These are phyloP conservation scores for Euthynnus affinis DNA, from an alignment of 2,797 vertebrate species.

Conservation along the genomic window DNA sequence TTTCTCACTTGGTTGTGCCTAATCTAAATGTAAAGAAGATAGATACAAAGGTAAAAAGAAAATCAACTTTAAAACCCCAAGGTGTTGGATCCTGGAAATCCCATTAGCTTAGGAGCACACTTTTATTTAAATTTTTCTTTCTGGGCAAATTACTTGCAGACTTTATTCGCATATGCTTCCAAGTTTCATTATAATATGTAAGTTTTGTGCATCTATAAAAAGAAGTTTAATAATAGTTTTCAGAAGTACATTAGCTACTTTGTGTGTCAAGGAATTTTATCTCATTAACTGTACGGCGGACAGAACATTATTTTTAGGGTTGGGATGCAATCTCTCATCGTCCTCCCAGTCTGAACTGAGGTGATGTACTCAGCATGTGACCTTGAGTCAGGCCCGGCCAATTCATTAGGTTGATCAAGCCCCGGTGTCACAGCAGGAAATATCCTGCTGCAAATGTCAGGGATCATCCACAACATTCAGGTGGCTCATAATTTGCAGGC, in stretches of 20 bases:
- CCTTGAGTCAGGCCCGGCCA: constrained; percentile 67
- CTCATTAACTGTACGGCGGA: constrained; percentile 5
- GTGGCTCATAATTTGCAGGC: constrained; percentile 55
- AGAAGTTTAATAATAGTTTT: neutral
- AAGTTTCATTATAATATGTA: constrained; percentile 2
- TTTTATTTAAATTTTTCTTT: neutral
- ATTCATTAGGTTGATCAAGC: constrained; percentile 69
- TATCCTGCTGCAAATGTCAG: constrained; percentile 63
- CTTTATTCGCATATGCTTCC: constrained; percentile 1
- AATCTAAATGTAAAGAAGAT: neutral
- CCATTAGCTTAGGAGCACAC: neutral
- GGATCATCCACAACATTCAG: constrained; percentile 55
- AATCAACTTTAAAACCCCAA: neutral
- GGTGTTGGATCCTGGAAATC: neutral
- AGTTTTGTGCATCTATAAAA: constrained; percentile 18
- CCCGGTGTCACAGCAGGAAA: constrained; percentile 52
- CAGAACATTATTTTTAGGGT: constrained; percentile 41
- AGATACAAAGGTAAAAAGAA: neutral
- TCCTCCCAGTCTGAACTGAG: constrained; percentile 33
- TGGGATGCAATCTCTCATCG: constrained; percentile 20
- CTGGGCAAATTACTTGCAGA: neutral
- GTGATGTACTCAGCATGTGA: constrained; percentile 58
- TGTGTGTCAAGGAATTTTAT: constrained; percentile 16
- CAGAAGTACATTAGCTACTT: neutral
- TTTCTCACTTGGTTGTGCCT: neutral